Base-by-base conservation (phyloP, 2,888 invertebrate species). In the Oscheius onirici region DNA sequence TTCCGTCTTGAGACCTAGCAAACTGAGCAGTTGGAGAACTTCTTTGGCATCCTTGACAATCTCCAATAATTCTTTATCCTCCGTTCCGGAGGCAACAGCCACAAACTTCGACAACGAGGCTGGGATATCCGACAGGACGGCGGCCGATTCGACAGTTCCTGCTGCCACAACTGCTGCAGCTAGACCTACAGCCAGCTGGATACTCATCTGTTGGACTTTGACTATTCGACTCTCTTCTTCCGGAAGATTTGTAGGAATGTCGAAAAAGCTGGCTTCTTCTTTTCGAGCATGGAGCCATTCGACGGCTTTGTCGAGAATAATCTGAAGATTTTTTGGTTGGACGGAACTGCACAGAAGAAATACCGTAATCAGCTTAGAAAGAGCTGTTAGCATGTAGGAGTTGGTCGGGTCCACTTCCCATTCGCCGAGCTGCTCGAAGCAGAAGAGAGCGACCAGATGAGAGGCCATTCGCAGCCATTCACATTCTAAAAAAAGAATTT, bases 371-470 rank as follows among this genome's bases (percentile, higher is more conserved):
- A 66, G n/a, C 34, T 40, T 66, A 13, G 22, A 26, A 17, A 66
- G 28, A 52, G 66, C 52, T 52, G 28, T 13, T 13, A 54, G 10
- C 3, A 66, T 51, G 17, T 17, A 20, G 8, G 34, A 17, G 46
- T 68, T 51, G 13, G 34, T 41, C 10, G 68, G 40, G 40, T 69
- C 60, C 13, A 69, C 49, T 11, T 69, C 69, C 52, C 51, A 51
- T 60, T 69, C 61, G 20, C 52, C 60, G 6, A 69, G 24, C 13
- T 60, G 69, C 22, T 69, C 69, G 60, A 69, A 69, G 41, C 60
- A 69, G 28, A 61, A 69, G 0, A 51, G n/a, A 3, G 69, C 61
- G 13, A 60, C 61, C 17, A 52, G 15, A 43, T 69, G 69, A 15
- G 60, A 61, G 13, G 69, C 60, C 28, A 26, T 10, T 8, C 51